Conservation (phyloP, 2,888 invertebrate genomes). For the Crocallis elinguaria region DNA sequence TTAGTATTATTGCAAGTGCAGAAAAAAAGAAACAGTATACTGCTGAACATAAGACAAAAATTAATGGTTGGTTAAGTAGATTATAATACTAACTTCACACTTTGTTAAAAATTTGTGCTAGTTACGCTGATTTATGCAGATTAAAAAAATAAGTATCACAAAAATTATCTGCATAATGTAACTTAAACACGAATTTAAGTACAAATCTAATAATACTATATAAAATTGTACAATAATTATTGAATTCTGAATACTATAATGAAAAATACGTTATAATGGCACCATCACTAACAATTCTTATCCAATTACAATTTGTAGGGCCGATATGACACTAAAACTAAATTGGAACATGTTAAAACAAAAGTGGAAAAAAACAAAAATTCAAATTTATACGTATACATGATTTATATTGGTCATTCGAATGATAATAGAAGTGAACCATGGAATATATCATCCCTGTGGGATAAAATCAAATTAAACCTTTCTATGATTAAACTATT, state of each 20-base stretch:
- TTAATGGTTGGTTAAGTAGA: background rate
- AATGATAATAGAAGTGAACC: too few relatives aligned
- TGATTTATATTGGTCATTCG: too few relatives aligned
- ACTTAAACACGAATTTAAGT: conserved; percentile 57
- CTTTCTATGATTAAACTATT: too few relatives aligned
- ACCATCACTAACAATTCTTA: conserved; percentile 33
- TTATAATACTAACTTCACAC: background rate
- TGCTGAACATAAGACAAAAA: background rate
- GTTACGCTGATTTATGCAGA: background rate
- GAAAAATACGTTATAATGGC: conserved; percentile 47
- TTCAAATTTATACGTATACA: too few relatives aligned
- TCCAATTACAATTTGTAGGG: background rate
- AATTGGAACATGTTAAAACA: too few relatives aligned
- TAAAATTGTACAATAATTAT: conserved; percentile 42
- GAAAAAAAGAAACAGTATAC: background rate
- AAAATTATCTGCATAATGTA: background rate
- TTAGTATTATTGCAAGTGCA: conserved; percentile 4
- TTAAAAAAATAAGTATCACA: conserved; percentile 1
- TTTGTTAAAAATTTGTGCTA: background rate
- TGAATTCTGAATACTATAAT: conserved; percentile 10
- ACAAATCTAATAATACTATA: conserved; percentile 60
- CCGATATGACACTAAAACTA: too few relatives aligned
- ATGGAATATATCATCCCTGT: too few relatives aligned
- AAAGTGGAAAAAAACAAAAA: too few relatives aligned
- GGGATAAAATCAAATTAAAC: too few relatives aligned